Base-by-base conservation (phyloP, 2,888 invertebrate genomes). In the Lasioglossum oenotherae region DNA sequence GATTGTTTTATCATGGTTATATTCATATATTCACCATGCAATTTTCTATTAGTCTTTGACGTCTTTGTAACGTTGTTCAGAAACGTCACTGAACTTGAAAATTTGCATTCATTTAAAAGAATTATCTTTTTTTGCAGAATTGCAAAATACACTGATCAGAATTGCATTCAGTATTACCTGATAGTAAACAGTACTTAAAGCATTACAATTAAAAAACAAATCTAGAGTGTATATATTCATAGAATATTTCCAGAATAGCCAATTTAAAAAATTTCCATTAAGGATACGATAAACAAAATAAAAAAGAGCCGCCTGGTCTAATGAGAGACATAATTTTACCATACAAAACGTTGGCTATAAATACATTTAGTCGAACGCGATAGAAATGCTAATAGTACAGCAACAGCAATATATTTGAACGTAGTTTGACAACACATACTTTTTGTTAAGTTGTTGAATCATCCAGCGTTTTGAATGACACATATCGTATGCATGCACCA, bases 361-460 rank as follows among this genome's bases (percentile, higher is more conserved):
- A 64, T 64, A 1, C 31, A 64, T n/a, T 31, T 64, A 64, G 16
- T 31, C 12, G 64, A 64, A 16, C 16, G 27, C 60, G 60, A 64
- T 64, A 64, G 64, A 16, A 16, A 64, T 64, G 64, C 31, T 64
- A 64, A 64, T 64, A 16, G 31, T 31, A 16, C 64, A 31, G 64
- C 5, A 6, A 31, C 64, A 31, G 16, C 31, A 31, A 64, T 64
- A 64, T 16, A 64, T 64, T 64, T 5, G 27, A 16, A 31, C 14
- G 64, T 64, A 31, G 16, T 64, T 64, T 64, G 27, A 64, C 64
- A 64, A 64, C 31, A n/a, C 31, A 64, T 31, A 16, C 31, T 64
- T 64, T 64, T 64, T 64, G 64, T 16, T 14, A 31, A 75, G 84
- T 84, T 79, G 49, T 57, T 46, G 77, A 78, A 78, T 82, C 72